phyloP scores from a whole-genome alignment of 2,797 vertebrate species.

The Thamnophis elegans region DNA sequence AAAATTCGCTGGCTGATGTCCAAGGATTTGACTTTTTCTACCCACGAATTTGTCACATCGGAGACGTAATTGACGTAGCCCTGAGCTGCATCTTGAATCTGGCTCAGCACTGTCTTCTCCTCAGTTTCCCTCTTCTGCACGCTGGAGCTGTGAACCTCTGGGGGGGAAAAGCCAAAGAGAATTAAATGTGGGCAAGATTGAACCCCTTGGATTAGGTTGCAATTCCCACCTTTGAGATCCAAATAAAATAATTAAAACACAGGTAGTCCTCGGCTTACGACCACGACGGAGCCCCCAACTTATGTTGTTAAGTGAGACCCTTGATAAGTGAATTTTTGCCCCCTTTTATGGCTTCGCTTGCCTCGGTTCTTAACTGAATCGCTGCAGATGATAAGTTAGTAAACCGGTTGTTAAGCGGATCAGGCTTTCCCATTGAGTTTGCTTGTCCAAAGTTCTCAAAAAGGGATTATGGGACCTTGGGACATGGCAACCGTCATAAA shows the following conservation, averaged over 20 bases:
- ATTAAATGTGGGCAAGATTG: not conserved
- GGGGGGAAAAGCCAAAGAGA: not conserved
- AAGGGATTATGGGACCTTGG: no score
- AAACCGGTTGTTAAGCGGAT: no score
- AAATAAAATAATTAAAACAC: not conserved
- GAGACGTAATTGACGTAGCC: not conserved
- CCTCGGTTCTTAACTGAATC: no score
- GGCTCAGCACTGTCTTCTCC: fast-evolving
- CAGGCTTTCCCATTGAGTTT: no score
- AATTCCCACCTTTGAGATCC: not conserved
- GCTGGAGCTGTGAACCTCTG: not conserved
- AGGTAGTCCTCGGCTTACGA: no score
- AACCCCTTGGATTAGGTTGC: not conserved
- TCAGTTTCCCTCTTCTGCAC: not conserved
- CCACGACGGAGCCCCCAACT: no score
- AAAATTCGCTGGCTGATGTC: not conserved
- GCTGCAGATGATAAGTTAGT: no score
- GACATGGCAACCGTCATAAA: no score
- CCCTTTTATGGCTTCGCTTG: no score
- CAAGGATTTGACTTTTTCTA: not conserved
- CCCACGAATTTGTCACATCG: not conserved
- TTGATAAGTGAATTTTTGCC: no score
- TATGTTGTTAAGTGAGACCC: no score
- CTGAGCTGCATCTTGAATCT: not conserved
- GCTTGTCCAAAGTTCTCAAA: no score